Base-by-base conservation (phyloP, 2,113 vertebrate species). In the Sander vitreus region DNA sequence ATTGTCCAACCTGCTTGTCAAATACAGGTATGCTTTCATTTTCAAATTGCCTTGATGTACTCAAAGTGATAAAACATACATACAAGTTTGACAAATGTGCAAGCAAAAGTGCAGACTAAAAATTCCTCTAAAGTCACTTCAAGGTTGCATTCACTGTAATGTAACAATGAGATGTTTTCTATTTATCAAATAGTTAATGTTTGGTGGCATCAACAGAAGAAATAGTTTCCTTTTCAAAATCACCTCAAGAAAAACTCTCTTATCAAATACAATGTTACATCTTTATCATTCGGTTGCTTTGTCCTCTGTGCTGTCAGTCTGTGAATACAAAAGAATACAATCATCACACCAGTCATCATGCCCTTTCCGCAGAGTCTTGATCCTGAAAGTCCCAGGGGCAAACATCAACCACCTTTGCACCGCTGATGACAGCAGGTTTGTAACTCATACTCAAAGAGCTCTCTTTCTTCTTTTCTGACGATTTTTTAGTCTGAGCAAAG, bases 361-460 rank as follows among this genome's bases (percentile, higher is more conserved):
- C 92, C 65, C 73, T 86, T 73, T 93, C 93, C 16, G 77, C 93
- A 83, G 91, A 89, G 78, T 89, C 88, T 78, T 89, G 92, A 83
- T 96, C 96, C 81, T 96, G 92, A 76, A 95, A 96, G 93, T 97
- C 94, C 96, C 96, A 96, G 33, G 96, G 96, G 73, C 94, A 96
- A 78, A 94, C 92, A 43, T 95, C 91, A 60, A 87, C 95, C 90
- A 76, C 91, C 62, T 94, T 93, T 0, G 84, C 58, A 57, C 75
- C 80, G 62, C 83, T 91, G 72, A 73, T 80, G 84, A 65, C 66
- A 60, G 88, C 89, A 81, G 71, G 16, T 80, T 92, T 89, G 85
- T 80, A 63, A 66, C 81, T 89, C 45, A 82, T 84, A 84, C 83
- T 88, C 90, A 80, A 74, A 62, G 89, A 72, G 74, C 81, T 78